Evolutionary conservation across 2,888 invertebrate genomes (phyloP), one percentile per base, ranked within the genome.

Genomic region (Polyommatus iphigenia): DNA sequence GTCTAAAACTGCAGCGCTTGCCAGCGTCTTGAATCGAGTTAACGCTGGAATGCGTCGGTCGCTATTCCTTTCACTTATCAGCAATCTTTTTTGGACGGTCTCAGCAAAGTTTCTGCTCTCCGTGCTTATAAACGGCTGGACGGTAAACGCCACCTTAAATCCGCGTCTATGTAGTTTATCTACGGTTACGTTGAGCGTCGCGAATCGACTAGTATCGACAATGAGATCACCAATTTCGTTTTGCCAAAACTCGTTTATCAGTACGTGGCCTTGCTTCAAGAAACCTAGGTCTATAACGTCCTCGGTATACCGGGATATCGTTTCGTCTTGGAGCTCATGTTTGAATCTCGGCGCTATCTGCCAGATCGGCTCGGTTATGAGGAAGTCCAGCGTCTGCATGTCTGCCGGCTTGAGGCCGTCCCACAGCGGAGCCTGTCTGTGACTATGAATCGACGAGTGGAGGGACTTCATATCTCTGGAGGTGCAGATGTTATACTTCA

Each of bases 101-200:
- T 97, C 96, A 77, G 96, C 96, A 86, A 98, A 98, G 84, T 97
- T 97, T 2, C 92, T 91, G 81, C 98, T 98, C 84, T 98, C 97
- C 0, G 98, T 97, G 77, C 97, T 97, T 54, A 98, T 96, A 86
- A 98, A 99, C 0, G 99, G 98, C 85, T 98, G 98, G 0, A 98
- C 95, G n/a, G 98, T 97, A 82, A 99, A 96, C 0, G 97, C 97
- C 18, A 99, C 96, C 85, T 97, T 96, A 82, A 98, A 99, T 0
- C 98, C 98, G 81, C 98, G 94, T 54, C 98, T 95, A 81, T 97
- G 97, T 59, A 98, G 94, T 77, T 97, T 96, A 83, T 97, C 96
- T 8, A 98, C 96, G 2, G 97, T 97, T 79, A 96, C 96, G 78
- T 96, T 96, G 82, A 98, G 94, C 0, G 96, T 96, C 73, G 96